These are phyloP conservation scores for Esox masquinongy DNA, from an alignment of 2,797 vertebrate species.

Conservation along the genomic window DNA sequence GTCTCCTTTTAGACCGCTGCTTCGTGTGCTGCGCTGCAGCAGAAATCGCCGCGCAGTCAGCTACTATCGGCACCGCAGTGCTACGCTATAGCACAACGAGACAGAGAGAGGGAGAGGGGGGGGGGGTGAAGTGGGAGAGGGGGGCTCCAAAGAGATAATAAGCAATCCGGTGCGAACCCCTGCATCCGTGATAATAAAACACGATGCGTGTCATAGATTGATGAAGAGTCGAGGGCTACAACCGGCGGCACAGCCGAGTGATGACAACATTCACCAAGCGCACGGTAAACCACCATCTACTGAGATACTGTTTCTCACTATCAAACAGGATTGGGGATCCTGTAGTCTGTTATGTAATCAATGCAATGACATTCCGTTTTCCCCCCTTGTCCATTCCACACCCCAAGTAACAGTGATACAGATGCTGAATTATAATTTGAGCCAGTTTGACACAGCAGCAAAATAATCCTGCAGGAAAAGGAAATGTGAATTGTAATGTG, in stretches of 20 bases:
- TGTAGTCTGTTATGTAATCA: slow-evolving; percentile 4
- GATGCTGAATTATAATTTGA: too few relatives aligned
- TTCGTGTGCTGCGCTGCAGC: slow-evolving; percentile 18
- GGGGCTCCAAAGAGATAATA: slow-evolving; percentile 9
- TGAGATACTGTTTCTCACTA: not conserved
- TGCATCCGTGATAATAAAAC: slow-evolving; percentile 11
- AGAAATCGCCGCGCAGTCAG: slow-evolving; percentile 23
- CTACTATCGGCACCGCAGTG: slow-evolving; percentile 21
- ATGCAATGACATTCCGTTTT: not conserved
- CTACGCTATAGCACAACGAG: slow-evolving; percentile 21
- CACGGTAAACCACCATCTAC: not conserved
- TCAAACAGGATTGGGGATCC: not conserved
- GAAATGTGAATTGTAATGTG: too few relatives aligned
- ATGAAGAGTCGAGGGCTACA: slow-evolving; percentile 12
- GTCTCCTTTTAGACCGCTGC: slow-evolving; percentile 13
- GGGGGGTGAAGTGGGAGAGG: not conserved
- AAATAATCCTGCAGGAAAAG: too few relatives aligned
- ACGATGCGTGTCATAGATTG: slow-evolving; percentile 1
- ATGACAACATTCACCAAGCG: slow-evolving; percentile 4
- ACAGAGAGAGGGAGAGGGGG: not conserved
- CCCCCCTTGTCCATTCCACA: not conserved
- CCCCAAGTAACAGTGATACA: not conserved
- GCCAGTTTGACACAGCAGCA: too few relatives aligned
- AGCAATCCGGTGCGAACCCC: slow-evolving; percentile 12
- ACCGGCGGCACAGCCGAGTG: not conserved